A percentile compares a stretch with the other conserved stretches of the same genome.
Conservation (phyloP, 2,113 vertebrate genomes). For the Centropus unirufus region DNA sequence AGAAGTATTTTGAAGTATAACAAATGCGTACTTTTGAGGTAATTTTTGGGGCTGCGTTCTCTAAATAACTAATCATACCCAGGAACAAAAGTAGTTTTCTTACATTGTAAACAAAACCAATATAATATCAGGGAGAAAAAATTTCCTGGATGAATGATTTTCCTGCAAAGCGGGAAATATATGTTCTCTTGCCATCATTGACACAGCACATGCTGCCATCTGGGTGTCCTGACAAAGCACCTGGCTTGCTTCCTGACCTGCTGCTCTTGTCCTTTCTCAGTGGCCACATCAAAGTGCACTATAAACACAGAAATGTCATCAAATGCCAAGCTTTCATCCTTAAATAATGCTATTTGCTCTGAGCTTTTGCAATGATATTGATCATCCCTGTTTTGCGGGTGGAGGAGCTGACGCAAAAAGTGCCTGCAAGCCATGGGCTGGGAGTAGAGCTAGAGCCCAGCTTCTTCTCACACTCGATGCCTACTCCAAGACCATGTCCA, state of each 20-base stretch:
- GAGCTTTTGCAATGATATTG: neutral
- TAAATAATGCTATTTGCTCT: neutral
- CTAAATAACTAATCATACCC: neutral
- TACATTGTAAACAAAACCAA: neutral
- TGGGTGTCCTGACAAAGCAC: neutral
- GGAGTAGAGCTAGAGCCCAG: neutral
- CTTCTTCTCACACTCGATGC: neutral
- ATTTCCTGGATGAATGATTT: neutral
- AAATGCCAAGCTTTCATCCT: neutral
- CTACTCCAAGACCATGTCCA: neutral
- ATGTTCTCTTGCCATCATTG: neutral
- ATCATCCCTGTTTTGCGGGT: neutral
- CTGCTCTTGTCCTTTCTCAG: neutral
- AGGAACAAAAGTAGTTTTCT: neutral
- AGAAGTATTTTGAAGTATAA: neutral
- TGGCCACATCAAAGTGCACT: neutral
- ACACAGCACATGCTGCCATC: neutral
- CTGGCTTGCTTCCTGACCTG: constrained; percentile 5
- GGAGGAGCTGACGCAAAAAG: neutral
- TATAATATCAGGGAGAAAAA: neutral
- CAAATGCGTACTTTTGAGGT: neutral
- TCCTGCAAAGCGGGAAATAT: neutral
- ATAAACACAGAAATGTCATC: neutral
- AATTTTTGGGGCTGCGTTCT: neutral
- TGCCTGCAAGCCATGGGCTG: fast-evolving